Percentiles rank a stretch among this genome's conserved stretches.
phyloP scores from a whole-genome alignment of 2,113 vertebrate species.

The Regulus satrapa region DNA sequence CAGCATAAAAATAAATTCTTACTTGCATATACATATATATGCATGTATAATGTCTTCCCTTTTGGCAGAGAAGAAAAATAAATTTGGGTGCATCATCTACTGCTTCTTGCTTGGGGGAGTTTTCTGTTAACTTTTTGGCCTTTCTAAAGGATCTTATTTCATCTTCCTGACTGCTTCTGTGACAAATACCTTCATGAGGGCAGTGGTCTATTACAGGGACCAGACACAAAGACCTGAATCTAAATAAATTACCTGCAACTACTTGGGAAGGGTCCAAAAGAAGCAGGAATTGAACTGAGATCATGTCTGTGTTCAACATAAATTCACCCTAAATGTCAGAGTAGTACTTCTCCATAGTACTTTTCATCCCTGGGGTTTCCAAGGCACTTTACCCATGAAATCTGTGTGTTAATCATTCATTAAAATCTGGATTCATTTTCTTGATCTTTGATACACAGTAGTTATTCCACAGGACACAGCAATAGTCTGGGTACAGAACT shows the following conservation, averaged over 20 bases:
- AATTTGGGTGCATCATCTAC: not conserved
- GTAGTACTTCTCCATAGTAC: not conserved
- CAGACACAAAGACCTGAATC: not conserved
- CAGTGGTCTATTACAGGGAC: not conserved
- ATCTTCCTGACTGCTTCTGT: not conserved
- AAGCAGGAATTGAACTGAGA: slow-evolving; percentile 10
- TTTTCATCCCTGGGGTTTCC: not conserved
- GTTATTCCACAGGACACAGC: not conserved
- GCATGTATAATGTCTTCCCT: not conserved
- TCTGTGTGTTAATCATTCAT: not conserved
- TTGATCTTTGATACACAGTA: not conserved
- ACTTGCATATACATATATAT: not conserved
- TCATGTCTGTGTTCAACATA: not conserved
- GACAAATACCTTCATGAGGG: not conserved
- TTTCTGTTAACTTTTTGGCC: not conserved
- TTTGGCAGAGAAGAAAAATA: not conserved
- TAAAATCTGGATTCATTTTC: not conserved
- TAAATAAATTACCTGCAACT: not conserved
- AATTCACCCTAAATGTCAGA: not conserved
- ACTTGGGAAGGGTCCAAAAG: not conserved
- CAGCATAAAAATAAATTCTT: not conserved
- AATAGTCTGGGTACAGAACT: not conserved
- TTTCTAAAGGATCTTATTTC: not conserved
- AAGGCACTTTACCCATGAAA: not conserved
- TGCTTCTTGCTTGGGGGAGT: not conserved